These are phyloP conservation scores for Stegostoma tigrinum DNA, from an alignment of 2,113 vertebrate species.

Conservation along the genomic window DNA sequence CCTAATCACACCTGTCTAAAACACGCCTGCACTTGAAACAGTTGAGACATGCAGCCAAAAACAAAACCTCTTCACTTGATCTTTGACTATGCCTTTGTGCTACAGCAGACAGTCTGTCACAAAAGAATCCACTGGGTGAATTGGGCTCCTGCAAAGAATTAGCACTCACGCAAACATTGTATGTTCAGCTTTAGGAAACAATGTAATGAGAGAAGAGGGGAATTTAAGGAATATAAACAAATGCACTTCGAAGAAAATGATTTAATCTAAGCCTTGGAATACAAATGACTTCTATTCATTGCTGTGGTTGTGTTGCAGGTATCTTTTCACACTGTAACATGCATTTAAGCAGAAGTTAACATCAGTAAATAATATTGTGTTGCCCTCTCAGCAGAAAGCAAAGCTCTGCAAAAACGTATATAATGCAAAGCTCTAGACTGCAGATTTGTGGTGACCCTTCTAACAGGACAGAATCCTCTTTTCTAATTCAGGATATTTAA, in stretches of 20 bases:
- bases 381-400: neutral
- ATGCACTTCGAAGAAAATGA: slow-evolving; percentile 3
- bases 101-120: slow-evolving; percentile 53
- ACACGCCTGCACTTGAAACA: slow-evolving; percentile 63
- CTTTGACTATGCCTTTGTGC: slow-evolving; percentile 45
- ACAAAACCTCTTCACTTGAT: slow-evolving; percentile 53
- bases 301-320: neutral
- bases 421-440: neutral
- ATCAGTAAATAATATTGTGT: neutral
- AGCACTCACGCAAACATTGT: slow-evolving; percentile 54
- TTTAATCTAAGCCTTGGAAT: slow-evolving; percentile 14
- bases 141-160: slow-evolving; percentile 60
- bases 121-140: slow-evolving; percentile 62
- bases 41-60: slow-evolving; percentile 53
- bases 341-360: neutral
- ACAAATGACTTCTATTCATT: neutral
- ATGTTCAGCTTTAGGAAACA: slow-evolving; percentile 46
- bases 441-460: neutral
- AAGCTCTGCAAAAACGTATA: neutral
- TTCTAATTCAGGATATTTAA: neutral
- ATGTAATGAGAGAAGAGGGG: slow-evolving; percentile 26
- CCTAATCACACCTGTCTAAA: slow-evolving; percentile 56
- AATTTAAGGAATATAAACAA: slow-evolving; percentile 33
- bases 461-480: neutral
- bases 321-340: neutral